Evolutionary conservation across 2,797 vertebrate species (phyloP), one percentile per base, ranked within the genome.

Genomic region (Propithecus deckenii): DNA sequence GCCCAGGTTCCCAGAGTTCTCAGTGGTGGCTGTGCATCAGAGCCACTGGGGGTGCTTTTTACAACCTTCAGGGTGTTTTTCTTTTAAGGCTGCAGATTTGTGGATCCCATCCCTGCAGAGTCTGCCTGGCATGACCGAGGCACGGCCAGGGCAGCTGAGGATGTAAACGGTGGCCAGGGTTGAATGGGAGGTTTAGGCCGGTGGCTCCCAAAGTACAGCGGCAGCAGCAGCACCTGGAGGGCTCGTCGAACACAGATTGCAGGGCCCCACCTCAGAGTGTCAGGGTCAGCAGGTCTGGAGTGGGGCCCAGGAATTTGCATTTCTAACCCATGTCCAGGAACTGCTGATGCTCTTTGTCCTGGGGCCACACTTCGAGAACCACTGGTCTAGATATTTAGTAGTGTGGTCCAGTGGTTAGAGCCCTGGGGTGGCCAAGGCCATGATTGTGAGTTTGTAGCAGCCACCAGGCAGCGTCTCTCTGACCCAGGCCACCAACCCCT

Each of bases 221-320:
- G 23, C 30, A 46, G 48, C 28, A 2, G 63, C 43, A 0, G 7
- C 5, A 30, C 28, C 8, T 12, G 32, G 57, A 61, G 11, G 14
- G 10, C 23, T 48, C 1, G 14, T 48, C 12, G 1, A 30, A 28
- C 5, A 4, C 1, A 4, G 46, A 38, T 0, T 35, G 20, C 4
- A 0, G 18, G 59, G 28, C n/a, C 63, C 57, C 41, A 28, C 41
- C 72, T 41, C 18, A 1, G 55, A 15, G 80, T 18, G 8, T 48
- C 7, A 3, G 61, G n/a, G 3, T 25, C 20, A 18, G 52, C 0
- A 11, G 46, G 61, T 32, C 74, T 63, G 50, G 55, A 11, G 17
- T 1, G 28, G 50, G 30, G 43, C 30, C 74, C 4, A 9, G 30
- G 80, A 55, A 52, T 7, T 2, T 38, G 65, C 69, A 25, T 78